Evolutionary conservation across 2,797 vertebrate genomes (phyloP), one percentile per base, ranked within the genome.

Genomic region (Danio jaintianensis): DNA sequence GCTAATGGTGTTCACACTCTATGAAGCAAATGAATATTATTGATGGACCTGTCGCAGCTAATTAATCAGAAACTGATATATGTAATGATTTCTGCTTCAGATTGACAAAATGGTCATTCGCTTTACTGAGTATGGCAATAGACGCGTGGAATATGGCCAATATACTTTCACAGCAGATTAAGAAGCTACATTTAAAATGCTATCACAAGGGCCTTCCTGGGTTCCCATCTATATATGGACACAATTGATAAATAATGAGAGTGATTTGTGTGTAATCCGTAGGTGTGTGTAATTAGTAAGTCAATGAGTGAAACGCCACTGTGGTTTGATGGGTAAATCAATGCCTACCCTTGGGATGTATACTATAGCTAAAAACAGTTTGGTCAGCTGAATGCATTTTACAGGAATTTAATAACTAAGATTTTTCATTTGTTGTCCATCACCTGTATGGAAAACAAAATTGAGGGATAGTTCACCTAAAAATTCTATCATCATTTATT

Each of bases 41-140:
- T 73, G 71, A 73, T 73, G 43, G 71, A 73, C 55, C 42, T 48
- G 71, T 58, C 71, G 59, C 42, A 18, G 20, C 55, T 73, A 73
- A 73, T 73, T 73, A 61, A 61, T 73, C 71, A 73, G 55, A 73
- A 73, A 61, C 13, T 73, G 55, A 73, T 61, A 47, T 61, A 73
- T 47, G 20, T 43, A 58, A 66, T 55, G 12, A 64, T 76, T 43
- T 67, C 20, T 45, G 18, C 16, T 67, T 66, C 52, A 63, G 29
- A 77, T 55, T 45, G 50, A 69, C 52, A 50, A 48, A 69, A 68
- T 22, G 45, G 29, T 59, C 9, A 58, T 20, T 69, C 12, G 36
- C 58, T 36, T 38, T 8, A 13, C 48, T 12, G 12, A 22, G 38
- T 43, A 55, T 64, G 9, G 36, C 12, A 64, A 12, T 58, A 77